phyloP scores from a whole-genome alignment of 2,888 invertebrate species.

The Cremastinae sp. region DNA sequence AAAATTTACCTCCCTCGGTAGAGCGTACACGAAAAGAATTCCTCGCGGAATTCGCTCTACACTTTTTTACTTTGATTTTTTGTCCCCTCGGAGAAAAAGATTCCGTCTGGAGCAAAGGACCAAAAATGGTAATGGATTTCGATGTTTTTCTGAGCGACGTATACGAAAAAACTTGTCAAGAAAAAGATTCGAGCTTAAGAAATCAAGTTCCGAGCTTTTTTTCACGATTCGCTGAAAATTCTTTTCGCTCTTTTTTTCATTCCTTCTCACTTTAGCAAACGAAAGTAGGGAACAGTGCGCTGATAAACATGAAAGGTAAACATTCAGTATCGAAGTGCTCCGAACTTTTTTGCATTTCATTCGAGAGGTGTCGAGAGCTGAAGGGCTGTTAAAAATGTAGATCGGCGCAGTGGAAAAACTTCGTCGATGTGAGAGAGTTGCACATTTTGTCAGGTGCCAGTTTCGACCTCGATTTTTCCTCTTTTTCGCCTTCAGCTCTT shows the following conservation, averaged over 20 bases:
- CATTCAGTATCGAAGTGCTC: neutral
- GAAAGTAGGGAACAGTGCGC: neutral
- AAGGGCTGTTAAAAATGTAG: constrained; percentile 16
- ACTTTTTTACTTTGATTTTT: neutral
- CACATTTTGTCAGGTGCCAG: constrained; percentile 33
- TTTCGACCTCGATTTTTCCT: neutral
- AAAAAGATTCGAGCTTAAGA: too few species aligned
- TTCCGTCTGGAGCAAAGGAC: neutral
- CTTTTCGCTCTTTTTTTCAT: too few species aligned
- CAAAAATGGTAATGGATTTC: constrained; percentile 42
- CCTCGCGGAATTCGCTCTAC: too few species aligned
- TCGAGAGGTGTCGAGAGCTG: constrained; percentile 25
- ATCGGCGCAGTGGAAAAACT: constrained; percentile 2
- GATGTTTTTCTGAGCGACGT: constrained; percentile 23
- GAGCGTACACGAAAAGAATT: too few species aligned
- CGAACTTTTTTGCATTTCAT: constrained; percentile 31
- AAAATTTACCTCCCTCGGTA: too few species aligned
- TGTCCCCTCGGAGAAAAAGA: neutral
- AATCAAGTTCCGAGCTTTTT: too few species aligned
- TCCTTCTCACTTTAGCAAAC: neutral
- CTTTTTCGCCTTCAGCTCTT: neutral
- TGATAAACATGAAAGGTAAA: neutral
- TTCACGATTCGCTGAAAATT: too few species aligned
- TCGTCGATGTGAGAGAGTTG: constrained; percentile 29
- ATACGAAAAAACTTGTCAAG: too few species aligned